A percentile compares a stretch with the other conserved stretches of the same genome.
These are phyloP conservation scores for Selenia dentaria DNA, from an alignment of 2,888 invertebrate species.

Conservation along the genomic window DNA sequence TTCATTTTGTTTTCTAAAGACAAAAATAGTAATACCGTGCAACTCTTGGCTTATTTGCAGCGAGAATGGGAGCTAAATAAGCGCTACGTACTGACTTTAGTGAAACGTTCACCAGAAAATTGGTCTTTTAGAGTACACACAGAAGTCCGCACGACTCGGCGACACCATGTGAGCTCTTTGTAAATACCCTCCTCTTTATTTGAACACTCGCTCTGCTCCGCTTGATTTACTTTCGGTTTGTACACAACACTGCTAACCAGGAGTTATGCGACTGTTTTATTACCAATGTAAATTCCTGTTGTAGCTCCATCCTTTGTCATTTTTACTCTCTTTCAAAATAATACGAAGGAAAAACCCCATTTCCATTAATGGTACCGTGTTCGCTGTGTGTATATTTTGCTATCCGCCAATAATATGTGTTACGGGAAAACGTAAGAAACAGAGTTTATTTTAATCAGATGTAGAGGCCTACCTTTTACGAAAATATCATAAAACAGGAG, in stretches of 20 bases:
- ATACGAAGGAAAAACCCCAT: slow-evolving; percentile 18
- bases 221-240: slow-evolving; percentile 55
- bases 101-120: slow-evolving; percentile 60
- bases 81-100: slow-evolving; percentile 41
- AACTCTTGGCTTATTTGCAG: neutral
- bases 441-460: slow-evolving; percentile 23
- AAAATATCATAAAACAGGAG: too few species aligned
- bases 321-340: slow-evolving; percentile 25
- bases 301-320: slow-evolving; percentile 29
- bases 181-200: slow-evolving; percentile 59
- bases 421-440: slow-evolving; percentile 19
- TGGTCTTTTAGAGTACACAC: slow-evolving; percentile 64
- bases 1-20: too few species aligned
- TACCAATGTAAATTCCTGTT: slow-evolving; percentile 39
- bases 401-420: slow-evolving; percentile 24
- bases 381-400: slow-evolving; percentile 17
- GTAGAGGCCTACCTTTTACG: too few species aligned
- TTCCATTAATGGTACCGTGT: slow-evolving; percentile 25
- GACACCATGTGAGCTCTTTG: slow-evolving; percentile 56
- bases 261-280: slow-evolving; percentile 45
- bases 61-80: slow-evolving; percentile 18
- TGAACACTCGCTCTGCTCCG: slow-evolving; percentile 45
- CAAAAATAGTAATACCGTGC: too few species aligned
- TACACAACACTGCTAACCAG: slow-evolving; percentile 39
- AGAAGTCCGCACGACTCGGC: slow-evolving; percentile 53